Percentiles rank a stretch among this genome's conserved stretches.
phyloP scores from a whole-genome alignment of 2,113 vertebrate genomes.

The Marmota monax region DNA sequence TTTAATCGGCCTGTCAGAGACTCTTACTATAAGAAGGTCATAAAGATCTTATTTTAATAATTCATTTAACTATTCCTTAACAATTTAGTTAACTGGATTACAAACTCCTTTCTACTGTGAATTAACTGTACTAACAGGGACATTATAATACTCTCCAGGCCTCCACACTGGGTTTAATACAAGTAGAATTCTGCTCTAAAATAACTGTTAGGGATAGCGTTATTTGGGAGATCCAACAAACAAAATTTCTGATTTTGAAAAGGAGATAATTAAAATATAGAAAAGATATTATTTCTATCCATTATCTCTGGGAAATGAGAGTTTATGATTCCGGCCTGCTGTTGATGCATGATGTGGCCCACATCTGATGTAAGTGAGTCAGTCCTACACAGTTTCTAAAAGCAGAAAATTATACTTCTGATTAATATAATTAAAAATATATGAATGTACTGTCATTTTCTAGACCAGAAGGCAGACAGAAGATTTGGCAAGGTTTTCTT shows the following conservation, averaged over 20 bases:
- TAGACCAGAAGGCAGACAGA: constrained; percentile 2
- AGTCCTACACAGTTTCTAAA: not conserved
- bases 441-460: not conserved
- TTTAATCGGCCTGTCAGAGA: not conserved
- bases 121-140: not conserved
- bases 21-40: not conserved
- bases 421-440: not conserved
- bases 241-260: not conserved
- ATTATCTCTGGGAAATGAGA: not conserved
- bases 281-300: not conserved
- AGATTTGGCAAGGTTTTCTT: not conserved
- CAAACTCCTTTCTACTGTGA: not conserved
- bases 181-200: not conserved
- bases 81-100: not conserved
- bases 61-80: not conserved
- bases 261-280: not conserved
- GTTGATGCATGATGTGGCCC: not conserved
- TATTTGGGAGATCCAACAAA: not conserved
- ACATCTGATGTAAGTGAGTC: constrained; percentile 26
- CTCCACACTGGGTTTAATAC: not conserved
- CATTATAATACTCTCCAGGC: not conserved
- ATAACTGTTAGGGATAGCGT: not conserved
- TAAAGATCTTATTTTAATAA: not conserved
- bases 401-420: not conserved
- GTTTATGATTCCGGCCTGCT: not conserved